phyloP scores from a whole-genome alignment of 1,140 invertebrate species.

The Colletes gigas region DNA sequence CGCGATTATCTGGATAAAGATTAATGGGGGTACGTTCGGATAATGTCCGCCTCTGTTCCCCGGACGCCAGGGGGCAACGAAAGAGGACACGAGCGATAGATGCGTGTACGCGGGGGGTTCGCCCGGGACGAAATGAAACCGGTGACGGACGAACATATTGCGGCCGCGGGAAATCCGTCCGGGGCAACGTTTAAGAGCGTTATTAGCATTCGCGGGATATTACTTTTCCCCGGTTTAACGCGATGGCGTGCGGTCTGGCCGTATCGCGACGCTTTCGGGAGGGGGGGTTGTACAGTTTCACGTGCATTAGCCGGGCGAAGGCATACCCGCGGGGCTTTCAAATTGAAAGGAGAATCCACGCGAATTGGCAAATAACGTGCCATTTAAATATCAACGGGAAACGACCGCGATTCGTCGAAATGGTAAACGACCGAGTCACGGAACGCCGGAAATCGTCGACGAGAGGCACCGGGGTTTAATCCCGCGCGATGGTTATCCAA shows the following conservation, averaged over 20 bases:
- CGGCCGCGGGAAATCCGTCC: not conserved
- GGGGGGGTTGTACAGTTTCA: not conserved
- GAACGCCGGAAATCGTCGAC: not conserved
- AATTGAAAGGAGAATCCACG: not conserved
- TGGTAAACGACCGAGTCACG: constrained; percentile 1
- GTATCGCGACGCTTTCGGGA: not conserved
- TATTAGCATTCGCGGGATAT: constrained; percentile 10
- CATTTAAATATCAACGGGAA: not conserved
- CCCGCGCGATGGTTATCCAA: too few relatives aligned
- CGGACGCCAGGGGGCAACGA: too few relatives aligned
- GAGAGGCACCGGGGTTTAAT: too few relatives aligned
- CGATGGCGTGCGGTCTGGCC: not conserved
- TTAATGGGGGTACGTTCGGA: too few relatives aligned
- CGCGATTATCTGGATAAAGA: too few relatives aligned
- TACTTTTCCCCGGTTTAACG: not conserved
- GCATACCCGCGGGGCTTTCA: not conserved
- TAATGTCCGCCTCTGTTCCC: too few relatives aligned
- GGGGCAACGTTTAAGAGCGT: not conserved
- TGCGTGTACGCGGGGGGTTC: not conserved
- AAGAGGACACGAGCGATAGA: not conserved
- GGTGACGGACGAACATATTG: not conserved
- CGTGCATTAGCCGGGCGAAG: not conserved
- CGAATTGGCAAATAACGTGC: constrained; percentile 3
- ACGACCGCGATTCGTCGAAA: not conserved
- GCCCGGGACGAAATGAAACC: not conserved